Evolutionary conservation across 2,888 invertebrate genomes (phyloP), one percentile per base, ranked within the genome.

Genomic region (Peribatodes rhomboidaria): DNA sequence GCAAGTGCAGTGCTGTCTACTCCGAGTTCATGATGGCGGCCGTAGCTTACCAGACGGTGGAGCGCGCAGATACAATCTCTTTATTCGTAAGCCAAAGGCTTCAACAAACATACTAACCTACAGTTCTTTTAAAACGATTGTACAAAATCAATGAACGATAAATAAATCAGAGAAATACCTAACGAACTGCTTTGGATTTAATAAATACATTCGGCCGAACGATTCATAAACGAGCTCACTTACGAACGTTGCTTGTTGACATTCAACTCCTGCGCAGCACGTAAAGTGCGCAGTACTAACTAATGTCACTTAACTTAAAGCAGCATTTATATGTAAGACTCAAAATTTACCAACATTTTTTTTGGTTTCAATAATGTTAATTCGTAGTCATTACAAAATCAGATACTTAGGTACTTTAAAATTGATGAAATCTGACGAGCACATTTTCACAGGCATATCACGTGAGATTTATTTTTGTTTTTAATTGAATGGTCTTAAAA

Each of bases 61-160:
- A 50, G 46, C 53, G 62, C 55, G 60, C 65, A 16, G 35, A 61
- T 63, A 62, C 16, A 74, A 46, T 54, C 33, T 49, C 54, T 49
- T 53, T 46, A 44, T 60, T 41, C 16, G 13, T 18, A 62, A 56
- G 56, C 52, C 49, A 47, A 53, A 61, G 55, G 54, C 50, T 42
- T 20, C 27, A 27, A 27, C 27, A 27, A 4, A 9, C 13, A 41
- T 41, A 16, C 14, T 1, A 4, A 27, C 27, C 27, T 27, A 27
- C 27, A 27, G 27, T 6, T 27, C 27, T 27, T 27, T 27, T 27
- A 27, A 27, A 27, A 27, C 27, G 6, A 27, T 27, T 37, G 13
- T 37, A 37, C 37, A 37, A 37, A n/a, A n/a, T 37, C 13, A 37
- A 2, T 14, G 11, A n/a, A 2, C 7, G 37, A 27, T 27, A 27